phyloP scores from a whole-genome alignment of 2,113 vertebrate species.

The Apaloderma vittatum region DNA sequence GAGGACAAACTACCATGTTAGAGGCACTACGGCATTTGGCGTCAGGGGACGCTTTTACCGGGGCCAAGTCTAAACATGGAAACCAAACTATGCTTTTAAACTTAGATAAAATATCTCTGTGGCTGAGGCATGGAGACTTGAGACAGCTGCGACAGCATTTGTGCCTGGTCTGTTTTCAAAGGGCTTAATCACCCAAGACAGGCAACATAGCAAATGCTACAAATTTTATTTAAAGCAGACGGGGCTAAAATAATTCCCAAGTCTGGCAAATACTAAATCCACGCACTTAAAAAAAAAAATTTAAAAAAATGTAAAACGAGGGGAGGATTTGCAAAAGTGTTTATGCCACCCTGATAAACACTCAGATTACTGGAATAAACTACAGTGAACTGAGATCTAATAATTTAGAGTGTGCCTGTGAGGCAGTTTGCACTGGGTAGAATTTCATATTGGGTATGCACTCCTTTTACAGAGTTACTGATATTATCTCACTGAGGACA shows the following conservation, averaged over 20 bases:
- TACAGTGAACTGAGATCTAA: neutral
- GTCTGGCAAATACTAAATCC: neutral
- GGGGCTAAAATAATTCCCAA: neutral
- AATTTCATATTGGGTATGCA: neutral
- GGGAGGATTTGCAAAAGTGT: neutral
- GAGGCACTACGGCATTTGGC: neutral
- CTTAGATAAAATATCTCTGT: neutral
- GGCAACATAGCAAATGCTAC: neutral
- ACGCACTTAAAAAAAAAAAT: neutral
- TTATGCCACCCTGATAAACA: neutral
- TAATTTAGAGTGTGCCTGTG: neutral
- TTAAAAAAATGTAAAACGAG: no score
- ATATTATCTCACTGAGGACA: slow-evolving; percentile 8
- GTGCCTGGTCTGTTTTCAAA: slow-evolving; percentile 6
- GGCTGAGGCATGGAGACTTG: neutral
- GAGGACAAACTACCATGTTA: neutral
- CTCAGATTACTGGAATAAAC: neutral
- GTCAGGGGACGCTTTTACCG: neutral
- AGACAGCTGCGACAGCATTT: slow-evolving; percentile 57
- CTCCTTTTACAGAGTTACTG: slow-evolving; percentile 8
- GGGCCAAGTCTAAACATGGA: slow-evolving; percentile 13
- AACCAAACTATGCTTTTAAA: slow-evolving; percentile 14
- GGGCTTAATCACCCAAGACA: neutral
- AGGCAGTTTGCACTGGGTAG: neutral
- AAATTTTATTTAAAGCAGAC: neutral